Conservation (phyloP, 2,888 invertebrate species). For the Leptopterna dolabrata region DNA sequence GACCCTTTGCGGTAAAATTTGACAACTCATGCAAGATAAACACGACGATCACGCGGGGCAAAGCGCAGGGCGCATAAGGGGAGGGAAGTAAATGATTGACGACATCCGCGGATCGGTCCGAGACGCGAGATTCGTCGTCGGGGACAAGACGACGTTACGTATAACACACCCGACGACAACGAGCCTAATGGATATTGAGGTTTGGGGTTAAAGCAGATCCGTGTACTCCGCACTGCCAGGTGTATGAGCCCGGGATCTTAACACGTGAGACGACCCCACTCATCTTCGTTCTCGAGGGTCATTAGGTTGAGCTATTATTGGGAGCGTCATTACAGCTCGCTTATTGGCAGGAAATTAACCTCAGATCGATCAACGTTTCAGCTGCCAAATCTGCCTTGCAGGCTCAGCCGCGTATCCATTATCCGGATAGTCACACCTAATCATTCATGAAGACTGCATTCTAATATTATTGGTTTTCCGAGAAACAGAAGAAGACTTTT, state of each 20-base stretch:
- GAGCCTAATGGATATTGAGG: conserved; percentile 3
- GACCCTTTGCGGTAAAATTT: not conserved
- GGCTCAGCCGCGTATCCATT: not conserved
- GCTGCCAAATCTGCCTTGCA: not conserved
- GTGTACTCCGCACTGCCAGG: not conserved
- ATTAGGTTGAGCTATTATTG: conserved; percentile 17
- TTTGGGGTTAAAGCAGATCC: conserved; percentile 23
- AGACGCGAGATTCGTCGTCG: not conserved
- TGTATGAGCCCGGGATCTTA: not conserved
- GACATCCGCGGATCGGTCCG: not conserved
- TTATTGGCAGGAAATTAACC: not conserved
- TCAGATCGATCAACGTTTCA: not conserved
- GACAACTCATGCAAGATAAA: conserved; percentile 27
- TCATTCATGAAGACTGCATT: not conserved
- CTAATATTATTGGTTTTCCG: not conserved
- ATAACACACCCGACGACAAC: not conserved
- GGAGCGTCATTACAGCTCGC: not conserved
- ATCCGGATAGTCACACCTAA: not conserved
- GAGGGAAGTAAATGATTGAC: not conserved
- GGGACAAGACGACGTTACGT: not conserved
- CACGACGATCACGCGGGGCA: not conserved
- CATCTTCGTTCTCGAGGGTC: conserved; percentile 22
- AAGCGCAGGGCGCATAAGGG: no score
- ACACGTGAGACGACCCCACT: conserved; percentile 8
- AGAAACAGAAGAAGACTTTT: not conserved